Evolutionary conservation across 1,140 invertebrate species (phyloP).

Genomic region (Trissolcus basalis): DNA sequence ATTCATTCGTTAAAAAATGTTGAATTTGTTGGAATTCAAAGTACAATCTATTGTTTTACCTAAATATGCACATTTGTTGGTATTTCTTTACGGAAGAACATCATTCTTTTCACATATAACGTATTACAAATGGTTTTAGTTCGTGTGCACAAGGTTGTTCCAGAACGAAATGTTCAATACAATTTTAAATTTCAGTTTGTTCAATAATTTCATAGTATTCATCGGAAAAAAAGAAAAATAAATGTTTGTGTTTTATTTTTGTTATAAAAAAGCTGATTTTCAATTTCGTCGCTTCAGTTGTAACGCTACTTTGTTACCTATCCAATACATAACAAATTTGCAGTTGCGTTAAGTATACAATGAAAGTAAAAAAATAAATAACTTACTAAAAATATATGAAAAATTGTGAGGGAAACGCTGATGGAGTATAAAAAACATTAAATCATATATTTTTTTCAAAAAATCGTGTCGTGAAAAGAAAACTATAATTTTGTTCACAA

Average conservation of each 20-base stretch:
- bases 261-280: no score
- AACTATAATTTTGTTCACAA: neutral
- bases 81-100: slow-evolving; percentile 28
- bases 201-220: neutral
- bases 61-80: slow-evolving; percentile 26
- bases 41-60: neutral
- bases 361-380: no score
- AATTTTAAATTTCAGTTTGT: neutral
- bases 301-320: no score
- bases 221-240: no score
- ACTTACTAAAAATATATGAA: no score
- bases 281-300: no score
- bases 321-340: no score
- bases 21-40: neutral
- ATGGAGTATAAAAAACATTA: neutral
- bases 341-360: no score
- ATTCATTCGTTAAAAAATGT: slow-evolving; percentile 1
- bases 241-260: no score
- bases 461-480: neutral
- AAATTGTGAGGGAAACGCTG: no score
- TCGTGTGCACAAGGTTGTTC: neutral
- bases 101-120: slow-evolving; percentile 1
- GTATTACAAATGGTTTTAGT: no score
- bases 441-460: neutral
- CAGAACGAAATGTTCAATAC: neutral